phyloP scores from a whole-genome alignment of 92 coral and sea anemone genomes.

The Epizoanthus stellaris region DNA sequence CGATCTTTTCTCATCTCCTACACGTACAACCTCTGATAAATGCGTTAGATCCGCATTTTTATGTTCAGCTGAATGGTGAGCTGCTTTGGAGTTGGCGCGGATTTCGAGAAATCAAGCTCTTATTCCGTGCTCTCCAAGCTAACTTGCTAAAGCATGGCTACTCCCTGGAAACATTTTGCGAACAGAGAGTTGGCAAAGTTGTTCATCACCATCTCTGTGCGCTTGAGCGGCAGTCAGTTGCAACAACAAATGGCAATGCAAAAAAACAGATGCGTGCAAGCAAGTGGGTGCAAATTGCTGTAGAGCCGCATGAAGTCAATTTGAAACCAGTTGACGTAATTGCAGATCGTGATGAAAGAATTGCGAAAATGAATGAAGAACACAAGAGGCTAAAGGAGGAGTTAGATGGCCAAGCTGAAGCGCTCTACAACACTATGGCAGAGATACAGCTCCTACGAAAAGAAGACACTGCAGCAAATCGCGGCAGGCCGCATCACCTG shows the following conservation, averaged over 20 bases:
- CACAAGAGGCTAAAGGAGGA: neutral
- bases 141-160: constrained; percentile 18
- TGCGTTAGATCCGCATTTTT: neutral
- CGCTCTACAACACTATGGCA: neutral
- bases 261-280: constrained; percentile 15
- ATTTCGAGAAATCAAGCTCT: neutral
- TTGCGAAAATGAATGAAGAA: neutral
- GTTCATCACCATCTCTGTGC: constrained; percentile 1
- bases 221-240: neutral
- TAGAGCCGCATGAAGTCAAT: neutral
- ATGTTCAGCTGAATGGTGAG: neutral
- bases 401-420: neutral
- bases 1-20: neutral
- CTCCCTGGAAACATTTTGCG: constrained; percentile 5
- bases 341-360: neutral
- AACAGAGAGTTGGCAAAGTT: neutral
- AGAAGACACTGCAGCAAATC: neutral
- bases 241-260: neutral
- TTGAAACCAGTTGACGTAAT: neutral
- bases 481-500: neutral
- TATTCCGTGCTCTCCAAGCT: neutral
- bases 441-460: neutral
- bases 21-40: neutral
- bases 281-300: neutral
- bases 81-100: constrained; percentile 17